phyloP scores from a whole-genome alignment of 2,113 vertebrate genomes.

The Nannospalax galili region DNA sequence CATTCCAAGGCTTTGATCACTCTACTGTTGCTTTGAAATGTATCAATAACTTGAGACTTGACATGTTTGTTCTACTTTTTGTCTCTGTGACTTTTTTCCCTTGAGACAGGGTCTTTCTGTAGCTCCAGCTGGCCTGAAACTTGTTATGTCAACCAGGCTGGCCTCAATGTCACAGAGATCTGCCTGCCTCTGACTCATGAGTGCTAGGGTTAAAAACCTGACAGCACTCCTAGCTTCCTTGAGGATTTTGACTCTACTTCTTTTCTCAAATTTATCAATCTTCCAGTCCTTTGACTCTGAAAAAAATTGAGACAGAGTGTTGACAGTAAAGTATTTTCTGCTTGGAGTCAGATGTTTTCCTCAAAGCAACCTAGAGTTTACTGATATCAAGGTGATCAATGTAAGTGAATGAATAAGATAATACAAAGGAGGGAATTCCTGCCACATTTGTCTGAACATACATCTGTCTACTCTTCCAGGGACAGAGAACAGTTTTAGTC shows the following conservation, averaged over 20 bases:
- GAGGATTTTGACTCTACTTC: neutral
- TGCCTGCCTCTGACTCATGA: too few species aligned
- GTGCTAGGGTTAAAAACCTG: too few species aligned
- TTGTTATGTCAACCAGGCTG: too few species aligned
- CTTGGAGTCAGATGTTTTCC: neutral
- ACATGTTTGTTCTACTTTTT: neutral
- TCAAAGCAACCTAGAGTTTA: neutral
- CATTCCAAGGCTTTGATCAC: neutral
- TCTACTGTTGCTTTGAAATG: neutral
- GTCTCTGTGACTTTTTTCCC: too few species aligned
- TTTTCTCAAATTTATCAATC: neutral
- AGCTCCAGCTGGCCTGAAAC: too few species aligned
- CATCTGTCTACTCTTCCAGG: neutral
- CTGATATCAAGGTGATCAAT: neutral
- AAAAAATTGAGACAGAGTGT: neutral
- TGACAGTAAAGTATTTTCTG: neutral
- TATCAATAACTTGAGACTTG: neutral
- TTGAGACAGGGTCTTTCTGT: too few species aligned
- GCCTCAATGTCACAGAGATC: too few species aligned
- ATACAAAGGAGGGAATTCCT: neutral
- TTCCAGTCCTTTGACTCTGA: neutral
- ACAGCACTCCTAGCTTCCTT: neutral
- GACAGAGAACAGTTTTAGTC: neutral
- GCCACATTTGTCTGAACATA: neutral
- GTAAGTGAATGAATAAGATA: neutral